Evolutionary conservation across 2,113 vertebrate genomes (phyloP).

Genomic region (Saccopteryx bilineata): DNA sequence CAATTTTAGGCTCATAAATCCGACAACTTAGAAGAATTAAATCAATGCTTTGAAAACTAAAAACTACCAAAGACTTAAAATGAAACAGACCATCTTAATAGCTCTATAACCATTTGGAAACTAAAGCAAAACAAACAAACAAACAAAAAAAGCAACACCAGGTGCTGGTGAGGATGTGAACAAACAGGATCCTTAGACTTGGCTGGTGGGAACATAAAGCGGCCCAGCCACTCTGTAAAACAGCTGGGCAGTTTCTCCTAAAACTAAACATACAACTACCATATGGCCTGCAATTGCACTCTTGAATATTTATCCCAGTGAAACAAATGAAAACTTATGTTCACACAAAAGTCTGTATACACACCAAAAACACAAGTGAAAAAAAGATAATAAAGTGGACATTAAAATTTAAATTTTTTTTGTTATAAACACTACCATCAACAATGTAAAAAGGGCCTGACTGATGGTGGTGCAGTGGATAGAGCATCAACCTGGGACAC

Average conservation of each 20-base stretch:
- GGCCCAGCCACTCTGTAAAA: background rate
- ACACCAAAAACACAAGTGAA: background rate
- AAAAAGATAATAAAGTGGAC: background rate
- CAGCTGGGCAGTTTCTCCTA: too few species aligned
- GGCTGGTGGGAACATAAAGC: background rate
- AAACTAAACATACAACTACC: background rate
- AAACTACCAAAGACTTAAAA: background rate
- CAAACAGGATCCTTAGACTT: background rate
- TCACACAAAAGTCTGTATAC: background rate
- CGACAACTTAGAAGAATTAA: background rate
- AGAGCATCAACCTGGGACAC: too few species aligned
- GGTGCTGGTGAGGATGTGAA: background rate
- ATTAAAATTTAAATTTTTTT: background rate
- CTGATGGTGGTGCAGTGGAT: too few species aligned
- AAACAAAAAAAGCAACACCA: background rate
- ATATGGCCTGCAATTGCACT: background rate
- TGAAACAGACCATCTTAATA: background rate
- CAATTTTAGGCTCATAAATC: background rate
- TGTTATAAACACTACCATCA: background rate
- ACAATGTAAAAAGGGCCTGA: background rate
- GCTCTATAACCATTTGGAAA: background rate
- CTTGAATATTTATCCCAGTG: background rate
- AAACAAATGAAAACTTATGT: background rate
- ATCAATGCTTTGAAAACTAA: background rate
- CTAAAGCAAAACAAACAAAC: background rate